Evolutionary conservation across 2,797 vertebrate genomes (phyloP), one percentile per base, ranked within the genome.

Genomic region (Arrhamphus sclerolepis): DNA sequence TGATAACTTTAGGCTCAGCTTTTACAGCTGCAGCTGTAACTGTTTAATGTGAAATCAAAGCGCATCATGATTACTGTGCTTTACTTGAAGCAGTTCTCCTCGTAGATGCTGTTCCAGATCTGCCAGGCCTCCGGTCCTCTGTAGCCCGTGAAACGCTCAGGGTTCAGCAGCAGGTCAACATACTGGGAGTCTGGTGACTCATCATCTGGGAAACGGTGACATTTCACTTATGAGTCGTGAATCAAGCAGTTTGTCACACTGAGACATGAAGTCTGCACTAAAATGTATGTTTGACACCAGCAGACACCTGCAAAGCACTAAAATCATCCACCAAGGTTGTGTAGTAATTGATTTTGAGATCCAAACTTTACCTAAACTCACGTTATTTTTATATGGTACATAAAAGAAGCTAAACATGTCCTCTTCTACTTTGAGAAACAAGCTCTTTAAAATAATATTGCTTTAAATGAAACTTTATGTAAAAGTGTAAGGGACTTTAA

Each of bases 1-100:
- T n/a, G n/a, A n/a, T n/a, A n/a, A n/a, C n/a, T n/a, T n/a, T n/a
- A n/a, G n/a, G n/a, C n/a, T n/a, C n/a, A n/a, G n/a, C n/a, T n/a
- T n/a, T n/a, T n/a, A n/a, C n/a, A n/a, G n/a, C n/a, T n/a, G n/a
- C n/a, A n/a, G n/a, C n/a, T n/a, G n/a, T n/a, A n/a, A n/a, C n/a
- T n/a, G n/a, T n/a, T n/a, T n/a, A n/a, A n/a, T n/a, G n/a, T n/a
- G n/a, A n/a, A n/a, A n/a, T 20, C 11, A 20, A 20, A 29, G 31
- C 16, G 22, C 41, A 9, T 31, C 3, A 14, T 51, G 4, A 26
- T 40, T 21, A 17, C 7, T 19, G 9, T 21, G 11, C 1, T 70
- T 93, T 94, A 98, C 97, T 98, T 98, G 92, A 98, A 98, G 81
- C 97, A 98, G 92, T 98, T 98, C 77, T 98, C 97, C 75, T 98